Percentiles rank a stretch among this genome's conserved stretches.
Evolutionary conservation across 2,888 invertebrate genomes (phyloP).

Genomic region (Parelbella ahira): DNA sequence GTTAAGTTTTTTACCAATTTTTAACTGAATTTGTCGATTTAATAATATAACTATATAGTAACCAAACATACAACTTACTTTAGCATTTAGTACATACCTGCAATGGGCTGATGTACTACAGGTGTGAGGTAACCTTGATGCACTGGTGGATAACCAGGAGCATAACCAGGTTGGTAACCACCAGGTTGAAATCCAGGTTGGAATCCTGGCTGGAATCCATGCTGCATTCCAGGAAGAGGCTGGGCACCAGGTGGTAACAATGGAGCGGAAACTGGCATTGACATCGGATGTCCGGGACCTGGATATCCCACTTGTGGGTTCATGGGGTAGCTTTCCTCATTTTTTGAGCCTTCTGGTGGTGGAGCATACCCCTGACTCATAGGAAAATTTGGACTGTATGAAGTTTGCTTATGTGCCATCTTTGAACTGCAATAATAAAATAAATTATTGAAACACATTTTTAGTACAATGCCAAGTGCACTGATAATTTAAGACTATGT

Average conservation of each 20-base stretch:
- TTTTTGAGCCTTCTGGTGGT: slow-evolving; percentile 51
- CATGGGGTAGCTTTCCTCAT: slow-evolving; percentile 51
- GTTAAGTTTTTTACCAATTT: too few relatives aligned
- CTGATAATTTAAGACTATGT: too few relatives aligned
- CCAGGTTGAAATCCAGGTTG: slow-evolving; percentile 59
- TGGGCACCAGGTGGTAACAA: slow-evolving; percentile 56
- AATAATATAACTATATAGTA: too few relatives aligned
- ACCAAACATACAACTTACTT: too few relatives aligned
- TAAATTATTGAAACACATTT: too few relatives aligned
- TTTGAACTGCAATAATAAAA: slow-evolving; percentile 34
- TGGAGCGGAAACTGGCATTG: slow-evolving; percentile 34
- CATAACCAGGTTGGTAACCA: slow-evolving; percentile 37
- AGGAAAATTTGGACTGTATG: slow-evolving; percentile 72
- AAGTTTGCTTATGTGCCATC: slow-evolving; percentile 70
- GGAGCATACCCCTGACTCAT: slow-evolving; percentile 62
- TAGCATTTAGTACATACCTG: too few relatives aligned
- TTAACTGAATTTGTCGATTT: too few relatives aligned
- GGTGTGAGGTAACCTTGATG: slow-evolving; percentile 45
- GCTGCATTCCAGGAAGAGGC: slow-evolving; percentile 61
- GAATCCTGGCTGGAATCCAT: slow-evolving; percentile 60
- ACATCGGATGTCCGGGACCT: slow-evolving; percentile 34
- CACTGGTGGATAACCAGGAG: slow-evolving; percentile 35
- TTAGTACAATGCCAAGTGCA: too few relatives aligned
- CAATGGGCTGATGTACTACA: slow-evolving; percentile 53
- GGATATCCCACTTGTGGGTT: slow-evolving; percentile 55